Evolutionary conservation across 1,140 invertebrate genomes (phyloP).

Genomic region (Nymphalis io): DNA sequence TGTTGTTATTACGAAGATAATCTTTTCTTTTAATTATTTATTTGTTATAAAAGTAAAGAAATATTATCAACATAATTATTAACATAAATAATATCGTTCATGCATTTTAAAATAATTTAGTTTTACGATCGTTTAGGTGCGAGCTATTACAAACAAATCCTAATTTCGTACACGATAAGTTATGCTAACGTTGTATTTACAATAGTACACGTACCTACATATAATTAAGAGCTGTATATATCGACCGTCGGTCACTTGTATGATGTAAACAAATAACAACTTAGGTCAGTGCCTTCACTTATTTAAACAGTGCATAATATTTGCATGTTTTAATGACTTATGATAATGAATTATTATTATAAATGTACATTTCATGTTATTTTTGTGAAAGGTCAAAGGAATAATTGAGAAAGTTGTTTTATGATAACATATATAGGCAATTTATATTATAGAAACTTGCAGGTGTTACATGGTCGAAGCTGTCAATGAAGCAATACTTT

Average conservation of each 20-base stretch:
- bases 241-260: conserved; percentile 22
- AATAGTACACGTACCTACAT: conserved; percentile 1
- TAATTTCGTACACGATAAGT: not conserved
- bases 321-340: conserved; percentile 18
- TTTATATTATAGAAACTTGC: too few species aligned
- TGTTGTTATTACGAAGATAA: not conserved
- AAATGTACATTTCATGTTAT: not conserved
- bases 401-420: not conserved
- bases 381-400: conserved; percentile 5
- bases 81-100: not conserved
- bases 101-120: not conserved
- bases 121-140: not conserved
- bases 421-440: not conserved
- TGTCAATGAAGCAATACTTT: too few species aligned
- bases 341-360: not conserved
- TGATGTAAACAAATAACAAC: conserved; percentile 28
- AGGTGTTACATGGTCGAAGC: too few species aligned
- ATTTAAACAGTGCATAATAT: conserved; percentile 22
- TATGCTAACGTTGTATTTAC: not conserved
- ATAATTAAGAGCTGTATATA: conserved; percentile 18
- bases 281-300: conserved; percentile 21
- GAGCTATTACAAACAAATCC: not conserved
- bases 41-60: too few species aligned
- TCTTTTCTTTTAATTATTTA: not conserved
- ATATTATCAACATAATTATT: too few species aligned